Evolutionary conservation across 2,888 invertebrate genomes (phyloP), one percentile per base, ranked within the genome.

Genomic region (Leptopilina syphax): DNA sequence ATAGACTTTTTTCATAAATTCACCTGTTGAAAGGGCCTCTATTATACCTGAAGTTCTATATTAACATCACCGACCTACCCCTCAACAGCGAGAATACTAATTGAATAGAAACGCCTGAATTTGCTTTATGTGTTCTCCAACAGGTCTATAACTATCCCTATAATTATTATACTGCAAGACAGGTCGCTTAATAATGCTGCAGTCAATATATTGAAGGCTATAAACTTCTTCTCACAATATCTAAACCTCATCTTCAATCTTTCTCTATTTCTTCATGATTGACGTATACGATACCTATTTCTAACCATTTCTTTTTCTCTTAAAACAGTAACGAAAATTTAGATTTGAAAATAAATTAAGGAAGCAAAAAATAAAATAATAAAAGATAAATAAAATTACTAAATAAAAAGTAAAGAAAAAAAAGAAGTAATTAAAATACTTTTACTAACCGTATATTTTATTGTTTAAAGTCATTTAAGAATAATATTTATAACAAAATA

Each of bases 21-120:
- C 57, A 73, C 73, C 73, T 73, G 73, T 73, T 73, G 73, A 73
- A 73, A n/a, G n/a, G 34, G 34, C 57, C 54, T 57, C 2, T 73
- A 73, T 57, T 57, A 34, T 57, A 34, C 27, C 24, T 50, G 54
- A n/a, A 54, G 34, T 34, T 41, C 57, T 50, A 73, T 27, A 27
- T 57, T 73, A 57, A 57, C 27, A 44, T 44, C 73, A 73, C 34
- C 73, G n/a, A 34, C 10, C 73, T 73, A 73, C 57, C 73, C 57
- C 73, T 73, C 57, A 34, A 34, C 54, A 57, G 34, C 27, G 34
- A 57, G 54, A 63, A 63, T 63, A 63, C 81, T 84, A 84, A 84
- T 84, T 84, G 84, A 84, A 84, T 84, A 83, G 81, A 83, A 50
- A 80, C 77, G 67, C 54, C 77, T 27, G 83, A 83, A 83, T 81